Conservation (phyloP, 2,888 invertebrate species). For the Sicus ferrugineus region DNA sequence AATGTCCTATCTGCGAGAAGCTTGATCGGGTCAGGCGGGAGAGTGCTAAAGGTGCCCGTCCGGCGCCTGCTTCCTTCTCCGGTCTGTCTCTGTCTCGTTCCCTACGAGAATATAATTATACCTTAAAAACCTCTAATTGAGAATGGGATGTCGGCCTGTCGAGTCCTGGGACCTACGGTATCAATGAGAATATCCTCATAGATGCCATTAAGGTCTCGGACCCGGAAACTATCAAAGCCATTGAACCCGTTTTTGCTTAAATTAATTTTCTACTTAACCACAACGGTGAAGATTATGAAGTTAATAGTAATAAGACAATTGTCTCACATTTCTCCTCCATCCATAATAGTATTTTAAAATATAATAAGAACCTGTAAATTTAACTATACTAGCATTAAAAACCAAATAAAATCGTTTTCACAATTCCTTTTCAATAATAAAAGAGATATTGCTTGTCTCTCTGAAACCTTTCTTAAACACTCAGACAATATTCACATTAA, state of each 20-base stretch:
- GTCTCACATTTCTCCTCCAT: background rate
- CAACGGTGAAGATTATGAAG: background rate
- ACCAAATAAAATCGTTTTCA: background rate
- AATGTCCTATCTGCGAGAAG: too few relatives aligned
- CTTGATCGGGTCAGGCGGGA: too few relatives aligned
- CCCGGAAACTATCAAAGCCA: background rate
- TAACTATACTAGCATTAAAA: background rate
- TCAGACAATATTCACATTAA: background rate
- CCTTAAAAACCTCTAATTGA: too few relatives aligned
- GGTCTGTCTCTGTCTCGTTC: background rate
- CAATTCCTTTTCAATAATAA: background rate
- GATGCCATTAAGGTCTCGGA: background rate
- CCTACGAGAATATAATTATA: background rate
- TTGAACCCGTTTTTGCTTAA: background rate
- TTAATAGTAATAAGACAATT: too few relatives aligned
- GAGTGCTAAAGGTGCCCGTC: too few relatives aligned
- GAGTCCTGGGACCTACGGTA: too few relatives aligned
- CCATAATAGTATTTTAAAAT: background rate
- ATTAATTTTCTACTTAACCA: background rate
- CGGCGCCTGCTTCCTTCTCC: background rate
- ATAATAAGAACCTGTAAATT: background rate
- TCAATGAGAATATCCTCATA: too few relatives aligned
- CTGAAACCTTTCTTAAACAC: background rate
- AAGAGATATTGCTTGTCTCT: background rate
- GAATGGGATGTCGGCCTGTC: too few relatives aligned